A percentile compares a stretch with the other conserved stretches of the same genome.
Conservation (phyloP, 2,113 vertebrate species). For the Uria lomvia region DNA sequence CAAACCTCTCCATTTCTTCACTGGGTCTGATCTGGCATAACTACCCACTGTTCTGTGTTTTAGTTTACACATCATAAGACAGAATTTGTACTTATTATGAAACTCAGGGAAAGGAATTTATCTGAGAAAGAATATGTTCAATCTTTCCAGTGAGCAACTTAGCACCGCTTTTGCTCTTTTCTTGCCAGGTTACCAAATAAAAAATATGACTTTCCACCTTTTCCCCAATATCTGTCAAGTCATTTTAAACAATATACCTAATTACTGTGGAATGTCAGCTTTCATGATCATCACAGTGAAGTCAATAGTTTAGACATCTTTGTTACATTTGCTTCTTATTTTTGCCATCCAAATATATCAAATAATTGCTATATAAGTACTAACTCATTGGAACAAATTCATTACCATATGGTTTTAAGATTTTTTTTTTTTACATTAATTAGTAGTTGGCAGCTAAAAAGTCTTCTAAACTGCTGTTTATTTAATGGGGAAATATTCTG, state of each 20-base stretch:
- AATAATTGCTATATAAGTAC: neutral
- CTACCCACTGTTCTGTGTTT: neutral
- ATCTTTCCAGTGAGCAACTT: neutral
- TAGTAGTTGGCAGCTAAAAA: neutral
- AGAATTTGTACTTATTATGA: neutral
- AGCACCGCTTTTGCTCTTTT: neutral
- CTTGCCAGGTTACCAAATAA: neutral
- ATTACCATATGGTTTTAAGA: neutral
- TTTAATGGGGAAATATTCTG: neutral
- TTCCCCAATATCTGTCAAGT: neutral
- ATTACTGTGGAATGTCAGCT: neutral
- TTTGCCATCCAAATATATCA: neutral
- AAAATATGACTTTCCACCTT: neutral
- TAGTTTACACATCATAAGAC: neutral
- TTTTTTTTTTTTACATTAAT: neutral
- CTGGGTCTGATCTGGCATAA: neutral
- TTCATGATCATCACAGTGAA: neutral
- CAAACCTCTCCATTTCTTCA: neutral
- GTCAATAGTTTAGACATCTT: neutral
- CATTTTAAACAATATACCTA: neutral
- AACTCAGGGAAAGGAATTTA: neutral
- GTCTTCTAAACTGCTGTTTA: neutral
- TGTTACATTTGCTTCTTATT: neutral
- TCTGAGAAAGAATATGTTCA: neutral
- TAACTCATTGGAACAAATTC: neutral